Evolutionary conservation across 37 sponge, comb jelly and placozoan genomes (phyloP).

Genomic region (Hormiphora californensis): DNA sequence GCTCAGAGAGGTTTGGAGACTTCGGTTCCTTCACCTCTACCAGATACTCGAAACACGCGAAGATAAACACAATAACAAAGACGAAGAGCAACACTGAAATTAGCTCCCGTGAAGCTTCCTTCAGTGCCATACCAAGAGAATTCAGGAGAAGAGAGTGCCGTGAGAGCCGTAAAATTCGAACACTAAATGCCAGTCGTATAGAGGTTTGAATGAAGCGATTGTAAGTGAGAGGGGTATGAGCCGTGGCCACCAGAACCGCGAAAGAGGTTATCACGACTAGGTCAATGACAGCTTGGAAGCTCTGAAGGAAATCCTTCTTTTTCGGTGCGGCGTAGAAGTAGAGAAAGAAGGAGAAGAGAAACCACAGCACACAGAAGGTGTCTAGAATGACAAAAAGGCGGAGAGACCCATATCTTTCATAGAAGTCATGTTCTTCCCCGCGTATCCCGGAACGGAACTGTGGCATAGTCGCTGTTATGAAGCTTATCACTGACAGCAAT

Average conservation of each 20-base stretch:
- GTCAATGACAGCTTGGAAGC: not conserved
- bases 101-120: not conserved
- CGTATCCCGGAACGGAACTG: not conserved
- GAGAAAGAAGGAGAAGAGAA: not conserved
- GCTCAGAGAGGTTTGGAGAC: too few species aligned
- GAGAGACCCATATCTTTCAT: not conserved
- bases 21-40: not conserved
- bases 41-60: slow-evolving; percentile 9
- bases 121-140: not conserved
- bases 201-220: not conserved
- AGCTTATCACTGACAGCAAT: not conserved
- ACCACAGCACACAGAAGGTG: not conserved
- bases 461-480: not conserved
- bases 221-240: not conserved
- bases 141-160: not conserved
- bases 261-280: not conserved
- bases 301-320: not conserved
- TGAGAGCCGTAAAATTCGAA: not conserved
- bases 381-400: not conserved
- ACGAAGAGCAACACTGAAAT: not conserved
- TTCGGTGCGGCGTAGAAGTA: not conserved
- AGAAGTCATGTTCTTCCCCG: not conserved
- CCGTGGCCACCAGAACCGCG: not conserved
- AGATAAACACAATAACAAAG: not conserved
- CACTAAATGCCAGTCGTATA: not conserved